These are phyloP conservation scores for Ornithorhynchus anatinus DNA, from an alignment of 2,113 vertebrate species.

Conservation along the genomic window DNA sequence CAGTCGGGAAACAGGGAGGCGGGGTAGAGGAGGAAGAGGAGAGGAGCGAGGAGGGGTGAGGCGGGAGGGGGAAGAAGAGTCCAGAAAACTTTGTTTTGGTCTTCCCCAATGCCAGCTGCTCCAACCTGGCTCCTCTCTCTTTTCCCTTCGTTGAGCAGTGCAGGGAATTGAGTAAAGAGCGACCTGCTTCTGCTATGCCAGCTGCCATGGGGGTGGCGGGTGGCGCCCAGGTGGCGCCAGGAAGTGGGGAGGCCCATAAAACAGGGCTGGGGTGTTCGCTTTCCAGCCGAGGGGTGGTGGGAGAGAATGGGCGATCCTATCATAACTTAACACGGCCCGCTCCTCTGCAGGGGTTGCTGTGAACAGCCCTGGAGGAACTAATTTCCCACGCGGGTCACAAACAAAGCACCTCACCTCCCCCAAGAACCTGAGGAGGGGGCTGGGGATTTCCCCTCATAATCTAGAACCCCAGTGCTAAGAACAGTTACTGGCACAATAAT, in stretches of 20 bases:
- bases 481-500: no score
- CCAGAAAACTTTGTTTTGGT: neutral
- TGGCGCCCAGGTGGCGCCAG: neutral
- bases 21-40: neutral
- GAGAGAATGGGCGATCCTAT: no score
- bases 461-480: no score
- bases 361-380: no score
- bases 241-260: neutral
- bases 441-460: no score
- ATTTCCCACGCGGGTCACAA: no score
- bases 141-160: neutral
- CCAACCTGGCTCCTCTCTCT: no score
- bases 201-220: neutral
- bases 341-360: no score
- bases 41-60: neutral
- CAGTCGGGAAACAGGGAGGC: neutral
- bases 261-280: neutral
- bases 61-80: fast-evolving
- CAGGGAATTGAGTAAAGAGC: neutral
- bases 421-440: no score
- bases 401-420: no score
- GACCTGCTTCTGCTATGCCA: no score
- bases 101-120: neutral
- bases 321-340: no score
- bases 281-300: fast-evolving